A percentile compares a stretch with the other conserved stretches of the same genome.
Evolutionary conservation across 2,888 invertebrate species (phyloP).

Genomic region (Sylvicola cinctus): DNA sequence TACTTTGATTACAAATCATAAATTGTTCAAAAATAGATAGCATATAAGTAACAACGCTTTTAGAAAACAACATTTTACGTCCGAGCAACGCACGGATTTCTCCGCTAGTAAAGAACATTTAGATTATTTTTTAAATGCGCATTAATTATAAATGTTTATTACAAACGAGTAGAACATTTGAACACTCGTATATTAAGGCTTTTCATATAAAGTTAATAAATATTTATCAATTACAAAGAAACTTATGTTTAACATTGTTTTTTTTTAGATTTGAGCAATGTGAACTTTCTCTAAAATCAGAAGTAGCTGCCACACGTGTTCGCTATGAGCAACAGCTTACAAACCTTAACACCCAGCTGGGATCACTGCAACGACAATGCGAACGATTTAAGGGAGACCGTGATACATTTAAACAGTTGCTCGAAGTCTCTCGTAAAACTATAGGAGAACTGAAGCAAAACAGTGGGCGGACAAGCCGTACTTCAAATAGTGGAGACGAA

Average conservation of each 20-base stretch:
- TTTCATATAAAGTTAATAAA: slow-evolving; percentile 25
- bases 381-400: slow-evolving; percentile 65
- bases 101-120: too few species aligned
- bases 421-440: slow-evolving; percentile 69
- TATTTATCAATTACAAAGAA: slow-evolving; percentile 1
- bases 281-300: slow-evolving; percentile 54
- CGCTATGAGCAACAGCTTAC: slow-evolving; percentile 71
- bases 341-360: slow-evolving; percentile 61
- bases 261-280: slow-evolving; percentile 32
- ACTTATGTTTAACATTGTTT: not conserved
- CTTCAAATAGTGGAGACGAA: slow-evolving; percentile 55
- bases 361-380: slow-evolving; percentile 40
- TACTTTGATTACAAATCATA: too few species aligned
- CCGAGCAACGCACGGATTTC: too few species aligned
- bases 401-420: slow-evolving; percentile 75
- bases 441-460: slow-evolving; percentile 50
- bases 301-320: slow-evolving; percentile 59
- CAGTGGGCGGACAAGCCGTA: slow-evolving; percentile 32
- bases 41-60: too few species aligned
- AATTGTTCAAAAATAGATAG: too few species aligned
- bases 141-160: too few species aligned
- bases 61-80: too few species aligned
- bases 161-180: too few species aligned
- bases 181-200: slow-evolving; percentile 7
- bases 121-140: too few species aligned